Conservation (phyloP, 2,888 invertebrate species). For the Chydorus sphaericus region DNA sequence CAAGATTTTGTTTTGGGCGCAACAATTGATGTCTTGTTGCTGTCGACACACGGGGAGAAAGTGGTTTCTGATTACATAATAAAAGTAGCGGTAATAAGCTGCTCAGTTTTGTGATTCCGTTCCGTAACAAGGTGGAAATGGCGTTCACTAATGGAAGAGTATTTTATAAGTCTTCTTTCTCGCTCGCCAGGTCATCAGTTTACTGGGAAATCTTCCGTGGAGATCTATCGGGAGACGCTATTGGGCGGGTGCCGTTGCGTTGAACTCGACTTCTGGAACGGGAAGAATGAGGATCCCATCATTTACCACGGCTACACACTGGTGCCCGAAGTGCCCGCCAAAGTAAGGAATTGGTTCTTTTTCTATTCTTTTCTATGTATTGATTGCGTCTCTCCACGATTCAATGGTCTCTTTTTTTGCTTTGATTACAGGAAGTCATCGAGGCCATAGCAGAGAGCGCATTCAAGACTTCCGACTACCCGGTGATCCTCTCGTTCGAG, state of each 20-base stretch:
- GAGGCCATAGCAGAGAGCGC: slow-evolving; percentile 95
- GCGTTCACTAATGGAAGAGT: too few relatives aligned
- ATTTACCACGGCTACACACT: slow-evolving; percentile 96
- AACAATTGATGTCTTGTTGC: too few relatives aligned
- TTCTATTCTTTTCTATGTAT: neutral
- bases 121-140: too few relatives aligned
- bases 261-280: slow-evolving; percentile 96
- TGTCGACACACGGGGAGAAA: too few relatives aligned
- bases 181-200: slow-evolving; percentile 66
- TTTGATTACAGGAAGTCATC: slow-evolving; percentile 55
- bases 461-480: slow-evolving; percentile 95
- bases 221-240: slow-evolving; percentile 89
- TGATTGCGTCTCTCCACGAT: neutral
- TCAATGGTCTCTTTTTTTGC: neutral
- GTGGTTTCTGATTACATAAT: too few relatives aligned
- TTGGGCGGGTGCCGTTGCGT: slow-evolving; percentile 94
- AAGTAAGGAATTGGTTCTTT: slow-evolving; percentile 28
- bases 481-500: slow-evolving; percentile 90
- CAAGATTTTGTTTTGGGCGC: too few relatives aligned
- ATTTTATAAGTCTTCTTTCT: neutral
- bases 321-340: slow-evolving; percentile 87
- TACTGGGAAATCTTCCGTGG: slow-evolving; percentile 88
- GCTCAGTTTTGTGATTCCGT: too few relatives aligned
- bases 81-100: too few relatives aligned
- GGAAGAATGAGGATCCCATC: slow-evolving; percentile 82